phyloP scores from a whole-genome alignment of 2,797 vertebrate genomes.

The Tenualosa thibaudeaui region DNA sequence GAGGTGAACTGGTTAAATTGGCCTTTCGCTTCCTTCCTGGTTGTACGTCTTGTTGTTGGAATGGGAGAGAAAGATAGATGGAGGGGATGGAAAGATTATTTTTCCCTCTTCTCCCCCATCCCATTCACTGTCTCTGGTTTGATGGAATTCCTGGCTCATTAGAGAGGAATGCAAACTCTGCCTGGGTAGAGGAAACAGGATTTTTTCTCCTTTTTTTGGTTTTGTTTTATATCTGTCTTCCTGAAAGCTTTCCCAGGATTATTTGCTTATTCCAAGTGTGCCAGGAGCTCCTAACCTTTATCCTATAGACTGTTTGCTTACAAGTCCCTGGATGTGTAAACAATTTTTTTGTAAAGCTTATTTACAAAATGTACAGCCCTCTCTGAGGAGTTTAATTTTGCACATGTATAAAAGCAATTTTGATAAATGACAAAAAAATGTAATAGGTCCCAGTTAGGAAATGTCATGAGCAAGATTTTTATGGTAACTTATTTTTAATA shows the following conservation, averaged over 20 bases:
- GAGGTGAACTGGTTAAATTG: constrained; percentile 25
- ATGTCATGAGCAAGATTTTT: too few species aligned
- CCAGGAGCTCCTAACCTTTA: constrained; percentile 53
- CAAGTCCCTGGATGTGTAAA: constrained; percentile 53
- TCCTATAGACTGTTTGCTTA: constrained; percentile 53
- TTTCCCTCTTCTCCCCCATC: not conserved
- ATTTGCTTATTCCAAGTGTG: constrained; percentile 58
- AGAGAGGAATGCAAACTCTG: constrained; percentile 27
- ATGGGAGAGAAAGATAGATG: not conserved
- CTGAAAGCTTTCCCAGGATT: constrained; percentile 36
- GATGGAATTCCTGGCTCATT: constrained; percentile 24
- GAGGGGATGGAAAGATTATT: not conserved
- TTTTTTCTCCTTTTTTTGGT: not conserved
- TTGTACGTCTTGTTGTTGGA: not conserved
- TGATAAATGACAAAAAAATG: not conserved
- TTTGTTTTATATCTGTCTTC: constrained; percentile 16
- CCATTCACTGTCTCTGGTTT: not conserved
- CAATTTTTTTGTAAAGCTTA: not conserved
- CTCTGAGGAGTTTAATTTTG: not conserved
- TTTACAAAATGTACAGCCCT: too few species aligned
- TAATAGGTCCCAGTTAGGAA: too few species aligned
- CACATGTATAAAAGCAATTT: not conserved
- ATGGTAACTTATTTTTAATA: not conserved
- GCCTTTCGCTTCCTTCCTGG: constrained; percentile 13
- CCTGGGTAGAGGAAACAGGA: not conserved